A percentile compares a stretch with the other conserved stretches of the same genome.
Conservation (phyloP, 2,888 invertebrate species). For the Cosmopolites sordidus region DNA sequence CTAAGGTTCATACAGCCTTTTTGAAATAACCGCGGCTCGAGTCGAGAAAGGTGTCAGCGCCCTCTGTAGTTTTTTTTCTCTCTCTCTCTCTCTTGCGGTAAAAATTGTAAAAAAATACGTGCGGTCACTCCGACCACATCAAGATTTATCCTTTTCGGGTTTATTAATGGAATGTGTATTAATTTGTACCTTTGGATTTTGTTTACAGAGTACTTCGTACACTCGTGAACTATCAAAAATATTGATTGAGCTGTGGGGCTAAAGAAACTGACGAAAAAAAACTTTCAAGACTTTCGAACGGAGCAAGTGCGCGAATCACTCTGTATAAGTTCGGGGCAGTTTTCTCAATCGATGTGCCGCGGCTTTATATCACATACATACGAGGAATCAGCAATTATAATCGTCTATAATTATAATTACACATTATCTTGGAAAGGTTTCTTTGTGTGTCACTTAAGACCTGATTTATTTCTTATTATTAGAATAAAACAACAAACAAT, state of each 20-base stretch:
- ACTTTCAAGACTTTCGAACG: too few relatives aligned
- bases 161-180: background rate
- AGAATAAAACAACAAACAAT: too few relatives aligned
- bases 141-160: background rate
- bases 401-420: slow-evolving; percentile 43
- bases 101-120: background rate
- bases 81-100: background rate
- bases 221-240: too few relatives aligned
- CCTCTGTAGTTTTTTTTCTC: too few relatives aligned
- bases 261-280: too few relatives aligned
- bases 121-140: too few relatives aligned
- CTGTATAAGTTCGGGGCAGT: background rate
- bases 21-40: slow-evolving; percentile 35
- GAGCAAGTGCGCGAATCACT: too few relatives aligned
- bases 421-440: slow-evolving; percentile 46
- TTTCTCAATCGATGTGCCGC: slow-evolving; percentile 10
- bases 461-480: too few relatives aligned
- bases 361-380: slow-evolving; percentile 45
- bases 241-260: too few relatives aligned
- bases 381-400: slow-evolving; percentile 47
- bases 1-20: slow-evolving; percentile 47
- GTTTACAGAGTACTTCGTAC: too few relatives aligned
- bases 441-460: slow-evolving; percentile 31
- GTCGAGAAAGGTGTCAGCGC: slow-evolving; percentile 6
- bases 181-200: background rate